A percentile compares a stretch with the other conserved stretches of the same genome.
Conservation (phyloP, 2,113 vertebrate species). For the Pogona vitticeps region DNA sequence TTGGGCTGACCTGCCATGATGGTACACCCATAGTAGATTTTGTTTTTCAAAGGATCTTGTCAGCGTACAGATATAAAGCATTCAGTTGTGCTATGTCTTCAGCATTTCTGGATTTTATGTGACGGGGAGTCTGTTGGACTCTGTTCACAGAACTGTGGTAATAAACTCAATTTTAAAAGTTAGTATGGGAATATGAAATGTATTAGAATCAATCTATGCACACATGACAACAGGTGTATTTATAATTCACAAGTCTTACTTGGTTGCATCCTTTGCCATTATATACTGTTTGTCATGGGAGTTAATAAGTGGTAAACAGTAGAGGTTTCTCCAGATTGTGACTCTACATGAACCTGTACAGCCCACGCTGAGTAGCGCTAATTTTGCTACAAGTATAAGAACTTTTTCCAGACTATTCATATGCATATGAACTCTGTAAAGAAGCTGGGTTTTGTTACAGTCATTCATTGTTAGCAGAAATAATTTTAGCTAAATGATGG, state of each 20-base stretch:
- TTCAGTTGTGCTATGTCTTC: neutral
- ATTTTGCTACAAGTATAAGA: neutral
- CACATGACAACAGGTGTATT: slow-evolving; percentile 35
- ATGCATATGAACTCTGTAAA: slow-evolving; percentile 23
- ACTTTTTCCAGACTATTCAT: neutral
- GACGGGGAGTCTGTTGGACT: neutral
- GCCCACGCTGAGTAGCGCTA: neutral
- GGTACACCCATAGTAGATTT: neutral
- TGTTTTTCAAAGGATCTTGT: neutral
- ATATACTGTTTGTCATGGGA: slow-evolving; percentile 22
- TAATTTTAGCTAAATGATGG: neutral
- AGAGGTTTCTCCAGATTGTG: neutral
- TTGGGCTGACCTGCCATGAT: neutral
- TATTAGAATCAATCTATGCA: neutral
- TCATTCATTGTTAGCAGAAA: slow-evolving; percentile 15
- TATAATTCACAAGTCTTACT: neutral
- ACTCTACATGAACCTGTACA: neutral
- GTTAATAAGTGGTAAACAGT: slow-evolving; percentile 7
- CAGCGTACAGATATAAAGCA: neutral
- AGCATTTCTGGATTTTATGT: neutral
- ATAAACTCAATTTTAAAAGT: neutral
- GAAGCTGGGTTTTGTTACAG: slow-evolving; percentile 1
- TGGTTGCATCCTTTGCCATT: neutral
- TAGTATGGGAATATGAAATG: neutral
- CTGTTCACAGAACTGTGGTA: neutral